Base-by-base conservation (phyloP, 2,888 invertebrate genomes). In the Frankliniella intonsa region DNA sequence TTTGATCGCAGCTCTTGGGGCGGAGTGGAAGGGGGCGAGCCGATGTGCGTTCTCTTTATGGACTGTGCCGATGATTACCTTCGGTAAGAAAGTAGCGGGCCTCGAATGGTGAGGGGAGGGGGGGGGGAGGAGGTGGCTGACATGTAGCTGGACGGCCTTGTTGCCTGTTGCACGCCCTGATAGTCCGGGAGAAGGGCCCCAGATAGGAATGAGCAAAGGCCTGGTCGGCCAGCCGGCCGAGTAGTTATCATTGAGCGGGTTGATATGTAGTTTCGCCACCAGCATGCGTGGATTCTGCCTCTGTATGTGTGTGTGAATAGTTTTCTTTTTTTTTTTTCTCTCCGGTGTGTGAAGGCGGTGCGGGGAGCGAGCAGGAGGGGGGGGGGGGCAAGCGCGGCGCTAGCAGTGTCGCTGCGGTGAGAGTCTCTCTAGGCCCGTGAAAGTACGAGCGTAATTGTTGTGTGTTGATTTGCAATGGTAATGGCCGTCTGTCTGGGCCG, bases 61-160 rank as follows among this genome's bases (percentile, higher is more conserved):
- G 69, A 76, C 69, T 76, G 38, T 62, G 69, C 69, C 22, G 69
- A 25, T 76, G 69, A 76, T 76, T 76, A 76, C 69, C 69, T 76
- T 76, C 62, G 62, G 69, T 76, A 76, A 76, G 69, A 76, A 76
- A 76, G 69, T 76, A 69, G n/a, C n/a, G n/a, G 25, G 69, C 22
- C 11, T 22, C 22, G 69, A 5, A 22, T 22, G 69, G 69, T 22
- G 22, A 8, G n/a, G 17, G 65, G 65, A n/a, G n/a, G n/a, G 2
- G 65, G 7, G n/a, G 65, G 22, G 69, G 69, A 22, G 69, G 69
- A 5, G 69, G 12, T 3, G 55, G 14, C 55, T 55, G 55, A 55
- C 55, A 14, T 55, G 55, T 55, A 19, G 55, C 14, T 10, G 5
- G 38, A 38, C 14, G 14, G 55, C 55, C 55, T 55, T 55, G 55